phyloP scores from a whole-genome alignment of 2,113 vertebrate species.

The Pagrus major region DNA sequence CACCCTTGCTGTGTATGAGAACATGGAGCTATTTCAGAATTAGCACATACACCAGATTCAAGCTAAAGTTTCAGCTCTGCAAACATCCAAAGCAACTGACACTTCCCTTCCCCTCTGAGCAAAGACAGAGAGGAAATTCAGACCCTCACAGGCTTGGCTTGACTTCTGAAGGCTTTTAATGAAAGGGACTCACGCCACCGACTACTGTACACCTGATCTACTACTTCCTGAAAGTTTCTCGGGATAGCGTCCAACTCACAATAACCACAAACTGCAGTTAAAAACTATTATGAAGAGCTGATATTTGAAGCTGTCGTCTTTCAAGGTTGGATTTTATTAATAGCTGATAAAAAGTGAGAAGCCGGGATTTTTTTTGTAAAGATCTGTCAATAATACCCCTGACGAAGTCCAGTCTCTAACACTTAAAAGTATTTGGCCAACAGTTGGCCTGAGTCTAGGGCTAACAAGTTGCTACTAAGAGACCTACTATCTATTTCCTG shows the following conservation, averaged over 20 bases:
- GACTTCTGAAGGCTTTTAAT: constrained; percentile 66
- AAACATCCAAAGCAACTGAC: constrained; percentile 69
- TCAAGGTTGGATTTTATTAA: constrained; percentile 30
- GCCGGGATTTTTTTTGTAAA: neutral
- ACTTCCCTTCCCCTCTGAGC: constrained; percentile 67
- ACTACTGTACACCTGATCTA: constrained; percentile 71
- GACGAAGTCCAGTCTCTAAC: constrained; percentile 22
- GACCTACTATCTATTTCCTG: constrained; percentile 9
- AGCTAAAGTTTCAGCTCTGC: constrained; percentile 76
- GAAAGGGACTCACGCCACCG: constrained; percentile 59
- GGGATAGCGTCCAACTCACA: constrained; percentile 35
- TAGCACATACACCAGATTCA: constrained; percentile 68
- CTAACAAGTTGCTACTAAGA: constrained; percentile 19
- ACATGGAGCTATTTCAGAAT: constrained; percentile 59
- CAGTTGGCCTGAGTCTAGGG: constrained; percentile 1
- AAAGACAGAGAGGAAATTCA: constrained; percentile 70
- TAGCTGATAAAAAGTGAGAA: neutral
- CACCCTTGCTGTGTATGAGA: constrained; percentile 20
- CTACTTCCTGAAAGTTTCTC: constrained; percentile 59
- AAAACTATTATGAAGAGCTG: constrained; percentile 45
- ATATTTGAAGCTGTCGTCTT: constrained; percentile 37
- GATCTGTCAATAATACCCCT: constrained; percentile 12
- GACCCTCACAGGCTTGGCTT: constrained; percentile 57
- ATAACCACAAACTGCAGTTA: constrained; percentile 51
- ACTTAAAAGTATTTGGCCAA: constrained; percentile 26